Evolutionary conservation across 2,888 invertebrate species (phyloP), one percentile per base, ranked within the genome.

Genomic region (Hirtodrosophila trivittata): DNA sequence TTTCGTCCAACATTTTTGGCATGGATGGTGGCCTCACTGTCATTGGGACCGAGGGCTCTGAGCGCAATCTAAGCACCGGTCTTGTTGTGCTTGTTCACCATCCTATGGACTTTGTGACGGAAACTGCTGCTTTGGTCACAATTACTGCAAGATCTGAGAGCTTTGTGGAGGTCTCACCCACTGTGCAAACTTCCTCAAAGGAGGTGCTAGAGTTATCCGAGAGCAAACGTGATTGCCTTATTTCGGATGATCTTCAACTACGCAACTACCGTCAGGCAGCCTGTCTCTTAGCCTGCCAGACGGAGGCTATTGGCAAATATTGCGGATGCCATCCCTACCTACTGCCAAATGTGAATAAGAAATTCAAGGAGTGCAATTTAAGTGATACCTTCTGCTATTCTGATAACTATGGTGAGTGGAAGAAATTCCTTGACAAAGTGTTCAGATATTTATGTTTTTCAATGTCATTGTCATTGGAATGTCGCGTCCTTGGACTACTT

Each of bases 291-390:
- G 66, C 84, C n/a, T 91, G 91, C 49, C 88, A 89, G 59, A 87
- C 80, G 3, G 74, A 87, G 32, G 73, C 80, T 1, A 89, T 91
- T 30, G 81, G 80, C 46, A 65, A 85, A 5, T 80, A 76, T n/a
- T 91, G 91, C 30, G 80, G 85, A 3, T 91, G 91, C 43, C 88
- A 90, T 68, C 91, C 91, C 0, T 91, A 90, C 65, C 77, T 91
- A 56, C 67, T 90, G 43, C 90, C 90, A 42, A 74, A 62, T 21
- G 77, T 68, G 3, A 76, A 75, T 7, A 46, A 67, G 0, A 77
- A 82, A n/a, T 77, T 73, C 32, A 80, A 77, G 16, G 88, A 90
- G 46, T 91, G 91, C 63, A 80, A 81, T 32, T 74, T 90, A 0
- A 88, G 83, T 43, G 90, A 91, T 66, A 83, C 89, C 6, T 54